These are phyloP conservation scores for Sparidentex hasta DNA, from an alignment of 2,797 vertebrate species.

Conservation along the genomic window DNA sequence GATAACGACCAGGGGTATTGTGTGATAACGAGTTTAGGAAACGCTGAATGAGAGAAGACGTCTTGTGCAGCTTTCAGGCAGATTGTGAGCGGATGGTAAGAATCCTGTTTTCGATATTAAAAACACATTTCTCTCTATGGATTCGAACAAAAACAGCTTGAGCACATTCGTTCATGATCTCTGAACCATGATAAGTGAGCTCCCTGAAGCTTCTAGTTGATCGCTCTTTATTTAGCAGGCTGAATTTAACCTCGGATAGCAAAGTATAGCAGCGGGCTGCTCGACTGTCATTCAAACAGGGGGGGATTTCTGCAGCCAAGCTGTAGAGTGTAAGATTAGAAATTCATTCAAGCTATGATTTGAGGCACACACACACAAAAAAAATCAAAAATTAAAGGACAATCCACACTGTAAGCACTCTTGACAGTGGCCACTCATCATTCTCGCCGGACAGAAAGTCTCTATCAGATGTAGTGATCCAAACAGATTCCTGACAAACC, in stretches of 20 bases:
- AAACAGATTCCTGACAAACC: conserved; percentile 9
- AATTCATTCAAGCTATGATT: neutral
- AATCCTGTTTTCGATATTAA: conserved; percentile 24
- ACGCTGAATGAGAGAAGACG: neutral
- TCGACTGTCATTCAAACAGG: conserved; percentile 36
- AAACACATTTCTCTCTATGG: conserved; percentile 22
- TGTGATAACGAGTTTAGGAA: conserved; percentile 26
- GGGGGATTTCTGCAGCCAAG: neutral
- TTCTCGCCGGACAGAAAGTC: conserved; percentile 3
- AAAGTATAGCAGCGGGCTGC: conserved; percentile 4
- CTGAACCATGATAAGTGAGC: conserved; percentile 34
- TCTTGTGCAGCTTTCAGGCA: neutral
- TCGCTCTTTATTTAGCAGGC: conserved; percentile 30
- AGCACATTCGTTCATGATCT: conserved; percentile 23
- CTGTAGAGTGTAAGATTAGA: neutral
- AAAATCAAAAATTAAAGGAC: neutral
- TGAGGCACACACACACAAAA: neutral
- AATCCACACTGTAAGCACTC: neutral
- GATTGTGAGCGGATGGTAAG: conserved; percentile 20
- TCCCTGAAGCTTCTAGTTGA: conserved; percentile 18
- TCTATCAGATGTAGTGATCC: conserved; percentile 10
- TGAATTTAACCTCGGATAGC: conserved; percentile 12
- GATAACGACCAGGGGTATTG: conserved; percentile 9
- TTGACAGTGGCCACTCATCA: neutral
- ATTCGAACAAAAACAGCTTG: conserved; percentile 36